Evolutionary conservation across 2,113 vertebrate species (phyloP), one percentile per base, ranked within the genome.

Genomic region (Ellobius talpinus): DNA sequence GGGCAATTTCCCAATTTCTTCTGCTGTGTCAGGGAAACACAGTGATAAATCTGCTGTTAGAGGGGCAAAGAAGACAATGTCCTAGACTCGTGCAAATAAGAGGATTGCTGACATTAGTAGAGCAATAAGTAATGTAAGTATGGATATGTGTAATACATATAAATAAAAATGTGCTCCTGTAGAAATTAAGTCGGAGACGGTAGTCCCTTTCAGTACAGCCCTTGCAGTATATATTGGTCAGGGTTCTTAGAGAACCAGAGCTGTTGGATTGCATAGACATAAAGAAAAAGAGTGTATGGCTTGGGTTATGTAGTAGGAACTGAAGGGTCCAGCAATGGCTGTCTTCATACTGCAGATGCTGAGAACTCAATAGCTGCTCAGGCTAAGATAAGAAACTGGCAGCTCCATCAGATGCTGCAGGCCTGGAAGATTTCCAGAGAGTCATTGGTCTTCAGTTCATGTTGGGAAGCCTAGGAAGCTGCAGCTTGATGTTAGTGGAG

Each of bases 1-100:
- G 78, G 50, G 6, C 2, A 52, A 1, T 96, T 95, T 87, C 52
- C 74, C 52, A 33, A 24, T 84, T 95, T 95, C 55, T 82, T 58
- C 66, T 52, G 12, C 19, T 55, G 82, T 42, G 77, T 89, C 47
- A 93, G 84, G 24, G 90, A 87, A 93, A 33, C 85, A 79, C 26
- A 63, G 4, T 47, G 29, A 52, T 19, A 36, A 68, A n/a, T 55
- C 36, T 78, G 66, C 39, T 55, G 33, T 16, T 74, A 50, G 13
- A 92, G 23, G 82, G n/a, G 45, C 7, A 66, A 39, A 12, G 0
- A 76, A 45, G 93, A 55, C n/a, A 13, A n/a, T 61, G 89, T 88
- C 9, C 2, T 26, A 81, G 55, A 33, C 19, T 92, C 33, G 39
- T 68, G 88, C 29, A 52, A 47, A 61, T 87, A 81, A 31, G 26